A percentile compares a stretch with the other conserved stretches of the same genome.
Evolutionary conservation across 2,888 invertebrate species (phyloP).

Genomic region (Arrhopalites spinosus): DNA sequence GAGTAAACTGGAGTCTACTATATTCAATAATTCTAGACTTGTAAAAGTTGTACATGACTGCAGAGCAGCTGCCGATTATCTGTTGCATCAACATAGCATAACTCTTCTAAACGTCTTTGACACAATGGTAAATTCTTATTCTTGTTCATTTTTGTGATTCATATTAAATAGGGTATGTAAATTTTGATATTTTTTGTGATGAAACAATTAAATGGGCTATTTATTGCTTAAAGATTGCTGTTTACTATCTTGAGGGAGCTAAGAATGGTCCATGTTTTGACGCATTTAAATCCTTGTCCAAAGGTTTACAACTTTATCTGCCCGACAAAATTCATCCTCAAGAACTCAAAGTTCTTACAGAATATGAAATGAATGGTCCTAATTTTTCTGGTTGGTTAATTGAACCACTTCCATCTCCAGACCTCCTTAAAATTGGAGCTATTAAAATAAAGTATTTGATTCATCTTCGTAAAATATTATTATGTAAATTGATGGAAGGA

Average conservation of each 20-base stretch:
- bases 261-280: neutral
- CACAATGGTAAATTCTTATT: constrained; percentile 64
- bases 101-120: constrained; percentile 67
- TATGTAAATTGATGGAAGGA: neutral
- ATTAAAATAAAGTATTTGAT: constrained; percentile 51
- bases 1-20: constrained; percentile 60
- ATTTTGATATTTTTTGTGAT: neutral
- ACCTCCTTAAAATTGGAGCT: constrained; percentile 44
- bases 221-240: neutral
- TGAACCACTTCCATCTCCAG: constrained; percentile 44
- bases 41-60: constrained; percentile 68
- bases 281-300: neutral
- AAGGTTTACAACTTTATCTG: neutral
- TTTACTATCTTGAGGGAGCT: neutral
- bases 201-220: neutral
- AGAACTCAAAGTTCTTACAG: constrained; percentile 42
- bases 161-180: neutral
- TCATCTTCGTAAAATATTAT: constrained; percentile 35
- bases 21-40: constrained; percentile 60
- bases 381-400: constrained; percentile 35
- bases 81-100: constrained; percentile 66
- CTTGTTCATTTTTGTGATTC: neutral
- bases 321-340: neutral
- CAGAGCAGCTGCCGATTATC: constrained; percentile 65
- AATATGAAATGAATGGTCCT: constrained; percentile 41